Conservation (phyloP, 2,888 invertebrate genomes). For the Lasioglossum figueresi region DNA sequence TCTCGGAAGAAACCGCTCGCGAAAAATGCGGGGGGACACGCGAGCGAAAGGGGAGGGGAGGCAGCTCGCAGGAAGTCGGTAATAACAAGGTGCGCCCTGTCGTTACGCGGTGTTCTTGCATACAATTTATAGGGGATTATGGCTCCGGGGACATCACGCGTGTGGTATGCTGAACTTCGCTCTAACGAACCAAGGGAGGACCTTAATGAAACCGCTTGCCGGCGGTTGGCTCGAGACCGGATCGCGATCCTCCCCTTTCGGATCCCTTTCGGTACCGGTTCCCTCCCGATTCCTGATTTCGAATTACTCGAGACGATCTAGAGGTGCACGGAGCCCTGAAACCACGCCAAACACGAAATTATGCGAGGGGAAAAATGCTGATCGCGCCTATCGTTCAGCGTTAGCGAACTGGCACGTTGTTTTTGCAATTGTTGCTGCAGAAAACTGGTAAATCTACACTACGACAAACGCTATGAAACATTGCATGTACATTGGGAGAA, state of each 20-base stretch:
- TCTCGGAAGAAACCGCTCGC: conserved; percentile 43
- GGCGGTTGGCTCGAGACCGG: conserved; percentile 16
- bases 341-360: background rate
- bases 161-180: conserved; percentile 36
- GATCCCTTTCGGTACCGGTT: conserved; percentile 34
- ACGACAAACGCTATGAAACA: background rate
- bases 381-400: background rate
- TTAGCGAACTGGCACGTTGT: background rate
- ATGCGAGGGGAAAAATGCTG: background rate
- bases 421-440: background rate
- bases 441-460: background rate
- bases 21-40: conserved; percentile 53
- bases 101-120: conserved; percentile 68
- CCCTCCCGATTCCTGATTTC: conserved; percentile 2
- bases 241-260: conserved; percentile 28
- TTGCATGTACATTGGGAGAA: background rate
- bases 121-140: conserved; percentile 71
- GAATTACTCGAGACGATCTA: background rate
- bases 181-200: conserved; percentile 36
- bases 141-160: conserved; percentile 62
- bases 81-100: conserved; percentile 70
- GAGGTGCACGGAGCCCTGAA: background rate
- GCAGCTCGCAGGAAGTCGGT: conserved; percentile 43
- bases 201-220: conserved; percentile 52
- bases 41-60: background rate